phyloP scores from a whole-genome alignment of 1,140 invertebrate genomes.

The Drosophila insularis region DNA sequence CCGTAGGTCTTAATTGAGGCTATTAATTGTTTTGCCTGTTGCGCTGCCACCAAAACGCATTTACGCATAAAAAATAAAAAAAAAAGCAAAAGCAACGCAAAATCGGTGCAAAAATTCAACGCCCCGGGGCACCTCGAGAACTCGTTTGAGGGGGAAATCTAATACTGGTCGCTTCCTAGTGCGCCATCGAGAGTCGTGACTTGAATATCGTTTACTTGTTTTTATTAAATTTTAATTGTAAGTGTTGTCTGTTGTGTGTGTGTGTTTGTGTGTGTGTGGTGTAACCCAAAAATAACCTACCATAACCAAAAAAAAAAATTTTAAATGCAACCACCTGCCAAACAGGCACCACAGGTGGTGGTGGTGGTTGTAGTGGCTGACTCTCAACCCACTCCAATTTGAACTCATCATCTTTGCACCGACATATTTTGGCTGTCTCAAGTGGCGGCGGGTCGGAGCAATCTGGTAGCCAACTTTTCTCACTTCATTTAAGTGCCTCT shows the following conservation, averaged over 20 bases:
- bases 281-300: no score
- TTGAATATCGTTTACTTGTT: constrained; percentile 51
- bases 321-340: constrained; percentile 49
- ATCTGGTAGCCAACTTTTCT: constrained; percentile 26
- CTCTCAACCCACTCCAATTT: constrained; percentile 3
- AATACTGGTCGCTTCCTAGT: constrained; percentile 70
- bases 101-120: constrained; percentile 4
- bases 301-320: constrained; percentile 1
- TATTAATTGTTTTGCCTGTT: constrained; percentile 72
- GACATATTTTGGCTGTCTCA: not conserved
- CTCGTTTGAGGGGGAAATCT: constrained; percentile 68
- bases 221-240: constrained; percentile 69
- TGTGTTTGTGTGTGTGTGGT: no score
- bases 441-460: constrained; percentile 39
- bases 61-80: constrained; percentile 60
- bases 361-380: constrained; percentile 7
- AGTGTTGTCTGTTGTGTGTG: constrained; percentile 27
- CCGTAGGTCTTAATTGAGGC: constrained; percentile 78
- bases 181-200: constrained; percentile 35
- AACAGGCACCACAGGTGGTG: constrained; percentile 60
- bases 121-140: constrained; percentile 30
- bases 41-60: constrained; percentile 13
- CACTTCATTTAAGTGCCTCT: constrained; percentile 13
- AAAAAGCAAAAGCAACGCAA: constrained; percentile 28
- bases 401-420: constrained; percentile 49